Evolutionary conservation across 2,797 vertebrate genomes (phyloP), one percentile per base, ranked within the genome.

Genomic region (Onychomys leucogaster): DNA sequence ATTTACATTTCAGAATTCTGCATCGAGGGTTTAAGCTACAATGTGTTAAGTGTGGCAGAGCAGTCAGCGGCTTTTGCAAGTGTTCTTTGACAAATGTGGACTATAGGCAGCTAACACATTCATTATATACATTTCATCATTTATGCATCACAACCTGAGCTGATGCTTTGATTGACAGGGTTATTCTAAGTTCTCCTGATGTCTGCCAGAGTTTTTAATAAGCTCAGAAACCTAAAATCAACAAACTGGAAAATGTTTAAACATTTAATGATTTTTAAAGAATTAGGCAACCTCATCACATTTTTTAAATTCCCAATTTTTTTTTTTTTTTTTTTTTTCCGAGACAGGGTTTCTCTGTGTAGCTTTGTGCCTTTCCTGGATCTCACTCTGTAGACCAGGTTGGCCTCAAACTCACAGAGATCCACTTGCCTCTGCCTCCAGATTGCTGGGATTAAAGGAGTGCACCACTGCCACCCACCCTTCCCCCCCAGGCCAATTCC

Each of bases 201-300:
- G 29, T 29, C 71, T 78, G 4, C 34, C 63, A 16, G 85, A 85
- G 13, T 87, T 93, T 94, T 88, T 43, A 94, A 61, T 94, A 76
- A 89, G 25, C 34, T 73, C 52, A 71, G 27, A 27, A 91, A 90
- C 90, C 84, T 49, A 43, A 13, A 75, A 49, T 78, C 52, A 94
- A 12, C 55, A 90, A 61, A 21, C 5, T 37, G 37, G 71, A 95
- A 93, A 89, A 63, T 14, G 37, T 65, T 89, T n/a, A 92, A 81
- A 32, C 6, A 91, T 46, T 5, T 88, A 71, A 13, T 87, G 34
- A 8, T 85, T 91, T 94, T 94, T 59, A 84, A 89, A 65, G 78
- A 96, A 96, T 76, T 77, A 76, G n/a, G 29, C 52, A 57, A 41
- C 41, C 84, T 81, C 41, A 63, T 81, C 41, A 63, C n/a, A 77